Percentiles rank a stretch among this genome's conserved stretches.
Evolutionary conservation across 23 tunicate genomes (phyloP).

Genomic region (Ciona savignyi): DNA sequence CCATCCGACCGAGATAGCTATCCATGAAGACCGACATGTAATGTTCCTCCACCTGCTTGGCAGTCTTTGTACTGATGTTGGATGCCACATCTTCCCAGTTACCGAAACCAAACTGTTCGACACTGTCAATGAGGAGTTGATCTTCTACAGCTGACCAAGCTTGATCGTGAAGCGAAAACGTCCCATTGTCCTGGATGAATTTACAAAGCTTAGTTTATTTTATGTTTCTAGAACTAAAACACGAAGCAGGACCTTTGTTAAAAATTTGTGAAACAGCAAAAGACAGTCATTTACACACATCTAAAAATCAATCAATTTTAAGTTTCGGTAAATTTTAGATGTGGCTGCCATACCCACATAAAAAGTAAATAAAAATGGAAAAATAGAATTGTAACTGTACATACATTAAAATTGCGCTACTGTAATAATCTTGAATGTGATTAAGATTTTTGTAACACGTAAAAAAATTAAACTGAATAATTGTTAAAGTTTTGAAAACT

Average conservation of each 20-base stretch:
- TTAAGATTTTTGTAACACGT: too few relatives aligned
- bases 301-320: neutral
- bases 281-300: neutral
- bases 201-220: too few relatives aligned
- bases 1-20: slow-evolving; percentile 39
- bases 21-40: slow-evolving; percentile 63
- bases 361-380: too few relatives aligned
- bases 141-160: slow-evolving; percentile 82
- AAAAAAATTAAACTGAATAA: too few relatives aligned
- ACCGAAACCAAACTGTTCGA: slow-evolving; percentile 87
- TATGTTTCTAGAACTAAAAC: too few relatives aligned
- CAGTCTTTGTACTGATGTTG: slow-evolving; percentile 43
- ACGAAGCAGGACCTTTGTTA: too few relatives aligned
- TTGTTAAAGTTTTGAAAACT: too few relatives aligned
- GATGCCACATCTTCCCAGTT: slow-evolving; percentile 88
- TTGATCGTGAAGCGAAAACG: slow-evolving; percentile 56
- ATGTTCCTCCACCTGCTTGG: slow-evolving; percentile 81
- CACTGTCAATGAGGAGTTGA: slow-evolving; percentile 52
- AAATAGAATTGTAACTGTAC: neutral
- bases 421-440: too few relatives aligned
- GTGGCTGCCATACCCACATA: too few relatives aligned
- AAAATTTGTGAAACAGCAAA: too few relatives aligned
- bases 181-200: slow-evolving; percentile 52
- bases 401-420: slow-evolving; percentile 1
- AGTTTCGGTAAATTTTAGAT: neutral